Evolutionary conservation across 1,140 invertebrate species (phyloP).

Genomic region (Nephila pilipes): DNA sequence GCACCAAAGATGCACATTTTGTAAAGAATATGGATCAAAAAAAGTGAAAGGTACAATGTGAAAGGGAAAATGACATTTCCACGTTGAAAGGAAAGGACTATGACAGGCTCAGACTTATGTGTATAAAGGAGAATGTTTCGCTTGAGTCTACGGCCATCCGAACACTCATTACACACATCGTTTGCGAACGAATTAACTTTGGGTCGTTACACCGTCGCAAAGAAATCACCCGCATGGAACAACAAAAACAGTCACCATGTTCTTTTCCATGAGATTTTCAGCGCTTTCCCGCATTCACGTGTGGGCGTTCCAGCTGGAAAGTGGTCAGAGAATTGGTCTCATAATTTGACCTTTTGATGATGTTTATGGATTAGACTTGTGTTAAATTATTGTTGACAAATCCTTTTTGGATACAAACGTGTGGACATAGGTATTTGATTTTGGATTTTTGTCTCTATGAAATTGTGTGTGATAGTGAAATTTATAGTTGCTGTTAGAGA

Average conservation of each 20-base stretch:
- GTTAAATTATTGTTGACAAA: no score
- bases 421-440: no score
- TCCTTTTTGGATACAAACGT: no score
- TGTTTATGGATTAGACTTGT: background rate
- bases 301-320: background rate
- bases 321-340: background rate
- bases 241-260: conserved; percentile 15
- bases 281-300: background rate
- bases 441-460: no score
- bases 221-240: conserved; percentile 65
- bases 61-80: background rate
- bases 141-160: conserved; percentile 40
- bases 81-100: background rate
- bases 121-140: conserved; percentile 44
- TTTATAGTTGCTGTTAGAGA: no score
- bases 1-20: background rate
- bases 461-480: no score
- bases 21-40: background rate
- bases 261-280: conserved; percentile 16
- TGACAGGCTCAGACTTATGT: background rate
- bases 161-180: conserved; percentile 45
- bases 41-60: conserved; percentile 19
- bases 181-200: conserved; percentile 40
- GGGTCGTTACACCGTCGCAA: conserved; percentile 46
- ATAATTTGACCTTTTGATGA: background rate